Percentiles rank a stretch among this genome's conserved stretches.
phyloP scores from a whole-genome alignment of 1,140 invertebrate species.

The Bombus waltoni region DNA sequence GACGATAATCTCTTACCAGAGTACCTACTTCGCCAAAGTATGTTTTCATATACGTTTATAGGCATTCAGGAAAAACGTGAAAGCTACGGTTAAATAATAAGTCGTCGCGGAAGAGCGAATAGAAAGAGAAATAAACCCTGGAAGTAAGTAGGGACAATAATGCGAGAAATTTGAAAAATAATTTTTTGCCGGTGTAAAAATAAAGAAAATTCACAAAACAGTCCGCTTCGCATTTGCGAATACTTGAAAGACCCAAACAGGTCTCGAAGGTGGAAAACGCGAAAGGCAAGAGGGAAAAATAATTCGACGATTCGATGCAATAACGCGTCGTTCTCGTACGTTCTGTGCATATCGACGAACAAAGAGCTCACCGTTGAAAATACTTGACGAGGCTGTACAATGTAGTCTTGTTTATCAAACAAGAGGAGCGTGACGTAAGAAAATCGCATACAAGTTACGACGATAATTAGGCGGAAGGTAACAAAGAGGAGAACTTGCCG shows the following conservation, averaged over 20 bases:
- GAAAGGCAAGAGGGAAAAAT: not conserved
- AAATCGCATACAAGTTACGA: conserved; percentile 48
- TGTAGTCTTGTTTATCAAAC: conserved; percentile 17
- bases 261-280: not conserved
- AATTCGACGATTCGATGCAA: not conserved
- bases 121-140: no score
- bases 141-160: not conserved
- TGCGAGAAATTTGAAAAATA: not conserved
- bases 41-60: not conserved
- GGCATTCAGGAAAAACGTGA: no score
- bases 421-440: conserved; percentile 5
- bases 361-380: not conserved
- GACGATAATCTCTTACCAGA: no score
- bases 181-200: not conserved
- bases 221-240: not conserved
- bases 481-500: conserved; percentile 27
- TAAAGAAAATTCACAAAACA: conserved; percentile 11
- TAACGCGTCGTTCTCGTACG: not conserved
- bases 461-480: conserved; percentile 49
- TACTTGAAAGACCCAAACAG: not conserved
- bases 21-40: not conserved
- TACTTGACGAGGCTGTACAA: not conserved
- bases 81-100: not conserved
- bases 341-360: not conserved
- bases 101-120: not conserved